These are phyloP conservation scores for Silurus meridionalis DNA, from an alignment of 2,113 vertebrate species.

Conservation along the genomic window DNA sequence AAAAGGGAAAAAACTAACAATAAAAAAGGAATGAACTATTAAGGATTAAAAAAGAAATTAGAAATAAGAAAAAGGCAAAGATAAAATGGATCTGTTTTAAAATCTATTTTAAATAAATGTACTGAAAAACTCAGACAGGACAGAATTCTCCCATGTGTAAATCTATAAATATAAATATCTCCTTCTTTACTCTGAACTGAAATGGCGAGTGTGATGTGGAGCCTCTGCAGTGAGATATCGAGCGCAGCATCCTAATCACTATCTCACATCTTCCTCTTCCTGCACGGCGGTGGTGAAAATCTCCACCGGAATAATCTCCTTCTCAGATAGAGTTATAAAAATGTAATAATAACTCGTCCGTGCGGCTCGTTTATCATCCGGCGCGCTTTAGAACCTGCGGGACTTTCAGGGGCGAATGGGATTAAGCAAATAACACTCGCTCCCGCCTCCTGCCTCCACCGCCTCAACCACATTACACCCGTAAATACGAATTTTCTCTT, in stretches of 20 bases:
- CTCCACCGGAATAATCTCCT: conserved; percentile 62
- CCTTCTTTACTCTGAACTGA: neutral
- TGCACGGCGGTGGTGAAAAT: conserved; percentile 52
- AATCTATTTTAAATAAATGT: too few relatives aligned
- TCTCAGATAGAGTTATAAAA: conserved; percentile 38
- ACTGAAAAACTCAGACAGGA: neutral
- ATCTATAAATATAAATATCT: too few relatives aligned
- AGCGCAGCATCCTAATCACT: conserved; percentile 60
- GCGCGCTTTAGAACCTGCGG: conserved; percentile 46
- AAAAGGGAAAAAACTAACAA: neutral
- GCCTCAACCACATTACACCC: conserved; percentile 45
- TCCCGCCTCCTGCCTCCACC: conserved; percentile 6
- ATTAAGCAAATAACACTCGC: conserved; percentile 39
- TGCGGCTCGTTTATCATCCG: conserved; percentile 63
- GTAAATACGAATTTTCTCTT: conserved; percentile 42
- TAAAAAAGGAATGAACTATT: neutral
- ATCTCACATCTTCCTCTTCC: conserved; percentile 54
- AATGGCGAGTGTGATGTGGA: conserved; percentile 23
- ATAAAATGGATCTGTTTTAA: neutral
- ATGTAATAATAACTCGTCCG: conserved; percentile 63
- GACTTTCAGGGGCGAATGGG: conserved; percentile 44
- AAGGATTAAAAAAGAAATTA: neutral
- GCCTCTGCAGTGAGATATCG: conserved; percentile 48
- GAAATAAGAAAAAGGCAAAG: neutral
- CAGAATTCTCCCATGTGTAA: neutral